Conservation (phyloP, 2,113 vertebrate genomes). For the Oophaga pumilio region DNA sequence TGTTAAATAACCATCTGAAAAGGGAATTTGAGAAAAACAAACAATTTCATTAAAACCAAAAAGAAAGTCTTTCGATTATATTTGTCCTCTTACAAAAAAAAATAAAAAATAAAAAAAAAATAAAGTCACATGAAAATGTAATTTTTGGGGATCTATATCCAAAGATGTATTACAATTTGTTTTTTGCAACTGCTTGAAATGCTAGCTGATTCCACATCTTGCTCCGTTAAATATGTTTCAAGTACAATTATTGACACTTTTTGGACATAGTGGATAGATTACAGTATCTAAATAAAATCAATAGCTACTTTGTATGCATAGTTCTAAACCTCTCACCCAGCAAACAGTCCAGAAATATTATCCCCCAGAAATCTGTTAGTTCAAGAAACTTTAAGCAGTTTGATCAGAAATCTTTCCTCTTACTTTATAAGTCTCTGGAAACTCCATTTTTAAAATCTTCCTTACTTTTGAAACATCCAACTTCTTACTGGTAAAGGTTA, state of each 20-base stretch:
- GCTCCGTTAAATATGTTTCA: not conserved
- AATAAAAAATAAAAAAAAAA: too few species aligned
- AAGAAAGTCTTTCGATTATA: too few species aligned
- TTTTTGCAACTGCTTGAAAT: not conserved
- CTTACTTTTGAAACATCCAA: conserved; percentile 6
- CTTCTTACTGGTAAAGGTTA: not conserved
- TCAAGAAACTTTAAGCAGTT: not conserved
- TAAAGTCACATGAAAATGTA: not conserved
- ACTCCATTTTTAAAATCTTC: not conserved
- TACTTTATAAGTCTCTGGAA: not conserved
- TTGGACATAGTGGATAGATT: not conserved
- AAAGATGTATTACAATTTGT: not conserved
- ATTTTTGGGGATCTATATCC: not conserved
- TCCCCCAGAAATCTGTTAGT: not conserved
- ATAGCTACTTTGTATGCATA: not conserved
- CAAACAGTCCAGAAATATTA: conserved; percentile 2
- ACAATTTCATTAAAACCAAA: too few species aligned
- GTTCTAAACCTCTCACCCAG: not conserved
- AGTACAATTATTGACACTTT: not conserved
- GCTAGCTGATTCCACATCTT: not conserved
- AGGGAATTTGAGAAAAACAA: too few species aligned
- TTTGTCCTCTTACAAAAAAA: too few species aligned
- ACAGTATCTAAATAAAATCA: not conserved
- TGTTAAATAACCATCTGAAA: too few species aligned
- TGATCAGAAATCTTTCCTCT: not conserved